Conservation (phyloP, 2,113 vertebrate genomes). For the Xyliphius kryptos region DNA sequence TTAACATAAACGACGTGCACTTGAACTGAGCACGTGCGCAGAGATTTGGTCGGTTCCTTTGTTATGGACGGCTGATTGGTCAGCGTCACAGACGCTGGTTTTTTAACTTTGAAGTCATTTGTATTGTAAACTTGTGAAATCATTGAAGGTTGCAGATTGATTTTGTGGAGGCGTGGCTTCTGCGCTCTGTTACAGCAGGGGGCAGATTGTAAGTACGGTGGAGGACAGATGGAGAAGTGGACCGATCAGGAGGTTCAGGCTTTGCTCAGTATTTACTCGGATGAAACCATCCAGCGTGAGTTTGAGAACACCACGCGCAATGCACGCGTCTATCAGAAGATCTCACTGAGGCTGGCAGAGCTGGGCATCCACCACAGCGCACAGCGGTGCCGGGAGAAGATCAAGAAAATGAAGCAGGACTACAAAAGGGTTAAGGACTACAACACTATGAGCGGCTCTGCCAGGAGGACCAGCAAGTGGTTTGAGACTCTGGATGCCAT, state of each 20-base stretch:
- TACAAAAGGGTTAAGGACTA: constrained; percentile 37
- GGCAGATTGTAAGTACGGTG: neutral
- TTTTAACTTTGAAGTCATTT: too few species aligned
- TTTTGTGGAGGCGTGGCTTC: too few species aligned
- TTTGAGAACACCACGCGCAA: constrained; percentile 20
- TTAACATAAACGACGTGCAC: too few species aligned
- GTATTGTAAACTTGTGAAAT: too few species aligned
- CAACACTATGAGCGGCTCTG: constrained; percentile 4
- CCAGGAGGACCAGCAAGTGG: constrained; percentile 25
- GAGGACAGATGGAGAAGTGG: constrained; percentile 19
- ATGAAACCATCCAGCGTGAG: constrained; percentile 26
- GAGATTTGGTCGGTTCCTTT: too few species aligned
- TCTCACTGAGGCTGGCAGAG: neutral
- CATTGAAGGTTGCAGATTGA: too few species aligned
- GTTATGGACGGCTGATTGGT: too few species aligned
- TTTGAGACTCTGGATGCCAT: constrained; percentile 31
- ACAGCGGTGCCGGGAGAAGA: constrained; percentile 39
- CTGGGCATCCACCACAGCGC: constrained; percentile 30
- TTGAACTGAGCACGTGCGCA: too few species aligned
- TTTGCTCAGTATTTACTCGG: constrained; percentile 25
- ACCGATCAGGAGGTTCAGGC: constrained; percentile 14
- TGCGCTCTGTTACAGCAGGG: neutral
- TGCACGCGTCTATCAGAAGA: constrained; percentile 25
- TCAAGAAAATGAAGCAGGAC: constrained; percentile 46
- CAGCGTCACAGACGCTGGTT: too few species aligned